A percentile compares a stretch with the other conserved stretches of the same genome.
Conservation (phyloP, 2,797 vertebrate species). For the Premnoplex brunnescens region DNA sequence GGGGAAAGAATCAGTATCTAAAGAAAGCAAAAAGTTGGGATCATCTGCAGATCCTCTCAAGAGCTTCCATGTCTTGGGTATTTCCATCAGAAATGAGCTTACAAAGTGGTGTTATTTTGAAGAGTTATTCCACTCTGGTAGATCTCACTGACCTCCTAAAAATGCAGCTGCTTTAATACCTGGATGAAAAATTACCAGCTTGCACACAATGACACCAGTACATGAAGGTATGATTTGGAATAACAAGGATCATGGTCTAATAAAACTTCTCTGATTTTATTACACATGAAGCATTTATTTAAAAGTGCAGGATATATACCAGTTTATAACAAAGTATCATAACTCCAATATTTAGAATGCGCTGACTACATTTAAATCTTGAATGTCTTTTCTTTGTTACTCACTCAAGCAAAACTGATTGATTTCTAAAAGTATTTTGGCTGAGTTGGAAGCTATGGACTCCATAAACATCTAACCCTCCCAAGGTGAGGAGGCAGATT, state of each 20-base stretch:
- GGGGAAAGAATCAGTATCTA: not conserved
- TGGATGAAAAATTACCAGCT: not conserved
- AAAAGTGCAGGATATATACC: not conserved
- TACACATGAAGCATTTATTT: not conserved
- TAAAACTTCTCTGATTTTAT: not conserved
- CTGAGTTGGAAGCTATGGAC: not conserved
- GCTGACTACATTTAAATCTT: not conserved
- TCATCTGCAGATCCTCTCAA: not conserved
- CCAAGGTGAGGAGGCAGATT: not conserved
- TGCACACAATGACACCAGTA: rapidly evolving
- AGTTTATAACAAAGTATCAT: not conserved
- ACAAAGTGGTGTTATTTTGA: not conserved
- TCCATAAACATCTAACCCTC: not conserved
- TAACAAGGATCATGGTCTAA: not conserved
- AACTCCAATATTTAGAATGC: not conserved
- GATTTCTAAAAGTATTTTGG: not conserved
- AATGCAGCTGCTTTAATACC: not conserved
- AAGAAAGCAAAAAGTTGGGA: not conserved
- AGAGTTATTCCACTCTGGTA: not conserved
- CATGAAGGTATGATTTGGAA: not conserved
- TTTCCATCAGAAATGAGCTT: not conserved
- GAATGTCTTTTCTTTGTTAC: not conserved
- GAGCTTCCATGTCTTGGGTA: not conserved
- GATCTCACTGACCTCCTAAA: not conserved
- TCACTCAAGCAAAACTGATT: slow-evolving; percentile 9